Base-by-base conservation (phyloP, 2,888 invertebrate species). In the Ophioninae sp. region DNA sequence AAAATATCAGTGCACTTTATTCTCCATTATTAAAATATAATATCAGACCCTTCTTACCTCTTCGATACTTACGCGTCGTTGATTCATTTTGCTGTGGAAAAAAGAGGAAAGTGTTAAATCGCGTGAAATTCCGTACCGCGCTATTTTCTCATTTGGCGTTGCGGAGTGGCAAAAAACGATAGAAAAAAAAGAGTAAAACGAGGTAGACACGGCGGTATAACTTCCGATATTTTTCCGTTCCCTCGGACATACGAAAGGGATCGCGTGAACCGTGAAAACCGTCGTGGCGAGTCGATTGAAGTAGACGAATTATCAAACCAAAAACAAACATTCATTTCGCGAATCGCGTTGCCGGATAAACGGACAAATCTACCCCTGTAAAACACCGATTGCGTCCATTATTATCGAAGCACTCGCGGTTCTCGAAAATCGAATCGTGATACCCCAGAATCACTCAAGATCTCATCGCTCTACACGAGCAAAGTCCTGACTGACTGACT, bases 11-110 rank as follows among this genome's bases (percentile, higher is more conserved):
- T 21, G 8, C 8, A 20, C 13, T 57, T 67, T 39, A 56, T 69
- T 77, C 17, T 67, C 23, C 10, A 20, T 41, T 56, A 23, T 44
- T 44, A 10, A 6, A 37, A 20, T 20, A n/a, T 56, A 72, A 72
- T 59, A 1, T 39, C 62, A 50, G 39, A 41, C 10, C 59, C 50
- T 20, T 67, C 83, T 84, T 84, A 84, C 83, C 83, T 84, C 74
- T 78, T 23, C 65, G 30, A 84, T 78, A 75, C 78, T 84, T 78
- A 81, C 81, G 59, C 59, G 65, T 39, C 64, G 69, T 23, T 65
- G n/a, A 10, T 64, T 50, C 21, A 65, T 30, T 59, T n/a, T 39
- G 65, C 80, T 81, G 77, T 61, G 61, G 30, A 72, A 65, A 50
- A 69, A 64, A n/a, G n/a, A n/a, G 65, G 21, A 61, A 50, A 21